These are phyloP conservation scores for Chelonus formosanus DNA, from an alignment of 2,888 invertebrate genomes.

Conservation along the genomic window DNA sequence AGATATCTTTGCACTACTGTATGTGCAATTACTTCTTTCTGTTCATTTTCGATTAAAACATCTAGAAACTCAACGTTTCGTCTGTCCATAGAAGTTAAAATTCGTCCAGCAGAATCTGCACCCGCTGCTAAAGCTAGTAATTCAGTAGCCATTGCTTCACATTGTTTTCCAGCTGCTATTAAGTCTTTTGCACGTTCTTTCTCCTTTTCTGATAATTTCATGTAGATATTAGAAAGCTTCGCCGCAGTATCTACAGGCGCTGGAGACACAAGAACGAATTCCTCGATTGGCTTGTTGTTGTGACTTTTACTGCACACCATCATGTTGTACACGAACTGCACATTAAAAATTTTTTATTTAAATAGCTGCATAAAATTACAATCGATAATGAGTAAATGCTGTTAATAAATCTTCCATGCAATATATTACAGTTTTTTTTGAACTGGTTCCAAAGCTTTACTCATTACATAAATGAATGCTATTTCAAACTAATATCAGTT, in stretches of 20 bases:
- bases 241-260: slow-evolving; percentile 99
- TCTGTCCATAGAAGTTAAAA: slow-evolving; percentile 94
- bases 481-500: too few species aligned
- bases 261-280: slow-evolving; percentile 98
- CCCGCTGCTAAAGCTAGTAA: slow-evolving; percentile 92
- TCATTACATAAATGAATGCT: too few species aligned
- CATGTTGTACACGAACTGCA: slow-evolving; percentile 91
- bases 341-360: slow-evolving; percentile 23
- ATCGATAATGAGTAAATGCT: too few species aligned
- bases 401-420: too few species aligned
- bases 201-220: slow-evolving; percentile 90
- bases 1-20: slow-evolving; percentile 97
- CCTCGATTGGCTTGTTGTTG: slow-evolving; percentile 95
- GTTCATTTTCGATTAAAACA: slow-evolving; percentile 97
- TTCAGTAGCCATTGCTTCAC: slow-evolving; percentile 98
- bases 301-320: slow-evolving; percentile 98
- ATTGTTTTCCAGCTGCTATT: slow-evolving; percentile 93
- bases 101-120: slow-evolving; percentile 91
- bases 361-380: neutral
- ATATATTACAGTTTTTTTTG: too few species aligned
- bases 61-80: slow-evolving; percentile 95
- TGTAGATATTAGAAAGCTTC: slow-evolving; percentile 92
- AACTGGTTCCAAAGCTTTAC: too few species aligned
- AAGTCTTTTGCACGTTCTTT: slow-evolving; percentile 98
- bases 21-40: slow-evolving; percentile 97